Base-by-base conservation (phyloP, 64 coral and sea anemone genomes). In the Porites australiensis region DNA sequence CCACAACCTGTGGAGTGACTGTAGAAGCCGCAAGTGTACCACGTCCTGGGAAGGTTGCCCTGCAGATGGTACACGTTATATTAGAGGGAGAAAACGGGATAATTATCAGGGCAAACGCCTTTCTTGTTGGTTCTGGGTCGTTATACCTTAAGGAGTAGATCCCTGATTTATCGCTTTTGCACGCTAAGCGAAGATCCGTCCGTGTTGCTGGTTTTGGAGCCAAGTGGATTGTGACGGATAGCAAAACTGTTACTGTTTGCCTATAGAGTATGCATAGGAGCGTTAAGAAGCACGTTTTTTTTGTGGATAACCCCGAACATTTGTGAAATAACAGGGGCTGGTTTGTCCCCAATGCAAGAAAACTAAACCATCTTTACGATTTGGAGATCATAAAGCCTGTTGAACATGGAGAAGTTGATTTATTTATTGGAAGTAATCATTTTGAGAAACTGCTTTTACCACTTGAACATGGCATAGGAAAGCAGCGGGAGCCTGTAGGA, bases 371-470 rank as follows among this genome's bases (percentile, higher is more conserved):
- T 60, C 55, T 94, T 49, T 16, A 55, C 1, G 64, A 87, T 75
- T 58, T 95, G 2, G 60, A 76, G 45, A 84, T 95, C 3, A 8
- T 10, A 75, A 75, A 95, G 76, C 66, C 93, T n/a, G 79, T 78
- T 50, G 82, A 60, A 27, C 59, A 69, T 22, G 88, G 70, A 16
- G 78, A 77, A 46, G 88, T 90, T 54, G 79, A 90, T 86, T 19
- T 95, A 3, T 66, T 95, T n/a, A 51, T 94, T 53, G 79, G 93
- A 13, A 59, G 85, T 12, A 63, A 94, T 76, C 75, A 74, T 16
- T 83, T 75, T 14, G 73, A 83, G 61, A 79, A 83, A 57, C 87
- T 94, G n/a, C 84, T 86, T 55, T 4, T 83, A 18, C 93, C 93
- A 50, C 51, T 90, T 49, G 60, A 95, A 49, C 72, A 79, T 16